Evolutionary conservation across 2,888 invertebrate species (phyloP), one percentile per base, ranked within the genome.

Genomic region (Cryptus armator): DNA sequence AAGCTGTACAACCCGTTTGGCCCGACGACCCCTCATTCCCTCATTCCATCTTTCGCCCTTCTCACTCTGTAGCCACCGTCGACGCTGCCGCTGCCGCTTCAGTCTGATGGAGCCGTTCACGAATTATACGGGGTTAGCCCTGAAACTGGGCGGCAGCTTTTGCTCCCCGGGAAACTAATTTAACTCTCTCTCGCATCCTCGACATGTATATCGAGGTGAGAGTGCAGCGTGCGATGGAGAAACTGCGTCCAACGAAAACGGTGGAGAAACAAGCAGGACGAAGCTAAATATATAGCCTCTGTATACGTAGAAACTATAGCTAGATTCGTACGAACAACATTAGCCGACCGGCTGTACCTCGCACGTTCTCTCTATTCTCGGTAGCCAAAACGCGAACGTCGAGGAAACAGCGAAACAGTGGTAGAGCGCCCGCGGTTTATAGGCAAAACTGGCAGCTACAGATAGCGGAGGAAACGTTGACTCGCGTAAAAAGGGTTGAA

Each of bases 151-250:
- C 87, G 88, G 86, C 89, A 89, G 91, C 91, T 90, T 90, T 91
- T 90, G 89, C 91, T 83, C 88, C 87, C 71, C n/a, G 46, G 88
- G 89, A 92, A 92, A 92, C 92, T 92, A 92, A 92, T 92, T 92
- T 92, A 92, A 92, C 92, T 92, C 91, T 78, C 81, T 80, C 82
- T 90, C 85, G 89, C 90, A 89, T 90, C 89, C 89, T 86, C 88
- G 86, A 56, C 76, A 66, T 71, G 78, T 71, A 82, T 67, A 76
- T 78, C 77, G 72, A 77, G 75, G 74, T 51, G 43, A 24, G 71
- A 77, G 66, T n/a, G 72, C 64, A 48, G 14, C 48, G 9, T 37
- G 51, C 64, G 64, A 59, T 59, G 59, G 59, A 59, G 59, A 59
- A 29, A 59, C 59, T 14, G 14, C 24, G 29, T 29, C 19, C 59